Evolutionary conservation across 2,113 vertebrate genomes (phyloP).

Genomic region (Hystrix cristata): DNA sequence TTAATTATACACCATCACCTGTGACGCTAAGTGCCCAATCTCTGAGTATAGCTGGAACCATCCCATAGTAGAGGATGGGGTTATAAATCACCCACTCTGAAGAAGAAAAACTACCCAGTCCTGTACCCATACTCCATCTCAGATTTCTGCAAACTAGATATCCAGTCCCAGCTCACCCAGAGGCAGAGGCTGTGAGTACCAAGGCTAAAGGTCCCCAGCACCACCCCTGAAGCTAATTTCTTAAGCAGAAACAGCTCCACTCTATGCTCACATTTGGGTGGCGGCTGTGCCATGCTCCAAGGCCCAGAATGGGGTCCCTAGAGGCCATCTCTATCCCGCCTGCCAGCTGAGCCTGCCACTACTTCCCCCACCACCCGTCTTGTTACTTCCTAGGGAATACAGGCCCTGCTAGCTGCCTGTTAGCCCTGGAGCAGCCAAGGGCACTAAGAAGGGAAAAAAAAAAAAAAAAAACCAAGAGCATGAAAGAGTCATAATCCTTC

Average conservation of each 20-base stretch:
- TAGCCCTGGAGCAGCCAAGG: conserved; percentile 69
- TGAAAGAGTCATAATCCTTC: conserved; percentile 76
- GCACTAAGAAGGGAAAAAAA: background rate
- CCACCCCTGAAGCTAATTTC: conserved; percentile 66
- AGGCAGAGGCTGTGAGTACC: conserved; percentile 23
- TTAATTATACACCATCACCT: conserved; percentile 26
- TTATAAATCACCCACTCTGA: conserved; percentile 21
- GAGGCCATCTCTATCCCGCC: conserved; percentile 57
- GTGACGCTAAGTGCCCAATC: background rate
- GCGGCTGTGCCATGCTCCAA: conserved; percentile 40
- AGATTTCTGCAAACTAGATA: conserved; percentile 48
- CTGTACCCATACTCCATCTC: background rate
- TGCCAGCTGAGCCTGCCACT: conserved; percentile 81
- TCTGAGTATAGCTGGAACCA: background rate
- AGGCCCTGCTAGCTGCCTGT: conserved; percentile 68
- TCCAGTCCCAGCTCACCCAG: background rate
- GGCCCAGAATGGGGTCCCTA: conserved; percentile 51
- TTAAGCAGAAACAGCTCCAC: conserved; percentile 56
- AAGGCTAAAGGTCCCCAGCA: conserved; percentile 51
- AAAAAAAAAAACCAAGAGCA: background rate
- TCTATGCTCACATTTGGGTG: conserved; percentile 49
- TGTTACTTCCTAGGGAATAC: conserved; percentile 77
- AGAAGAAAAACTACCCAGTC: conserved; percentile 46
- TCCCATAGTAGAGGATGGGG: background rate
- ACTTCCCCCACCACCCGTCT: background rate